Conservation (phyloP, 2,888 invertebrate species). For the Eilema caniola region DNA sequence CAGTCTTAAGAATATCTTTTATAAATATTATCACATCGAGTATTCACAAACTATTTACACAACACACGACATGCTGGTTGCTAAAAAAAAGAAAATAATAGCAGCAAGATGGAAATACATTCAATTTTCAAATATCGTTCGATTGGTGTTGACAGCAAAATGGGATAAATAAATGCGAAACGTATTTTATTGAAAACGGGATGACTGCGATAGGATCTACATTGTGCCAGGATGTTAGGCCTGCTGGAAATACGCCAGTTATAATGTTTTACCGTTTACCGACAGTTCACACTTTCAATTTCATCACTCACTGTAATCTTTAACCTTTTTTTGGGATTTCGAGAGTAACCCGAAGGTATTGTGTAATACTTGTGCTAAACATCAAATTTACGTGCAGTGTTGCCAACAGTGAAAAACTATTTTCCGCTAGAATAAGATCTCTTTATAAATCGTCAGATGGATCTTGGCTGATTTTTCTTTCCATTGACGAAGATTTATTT, state of each 20-base stretch:
- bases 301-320: not conserved
- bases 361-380: constrained; percentile 38
- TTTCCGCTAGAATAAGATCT: constrained; percentile 76
- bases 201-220: constrained; percentile 61
- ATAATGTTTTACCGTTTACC: constrained; percentile 55
- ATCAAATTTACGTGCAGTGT: constrained; percentile 58
- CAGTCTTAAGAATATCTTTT: no score
- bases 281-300: constrained; percentile 31
- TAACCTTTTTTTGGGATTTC: not conserved
- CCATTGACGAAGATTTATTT: not conserved
- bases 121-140: constrained; percentile 31
- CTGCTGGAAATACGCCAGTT: constrained; percentile 58
- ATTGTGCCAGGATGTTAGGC: constrained; percentile 58
- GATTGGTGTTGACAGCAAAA: constrained; percentile 31
- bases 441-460: constrained; percentile 34
- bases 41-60: constrained; percentile 11
- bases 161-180: constrained; percentile 38
- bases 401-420: constrained; percentile 44
- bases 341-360: not conserved
- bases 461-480: constrained; percentile 10
- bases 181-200: constrained; percentile 38
- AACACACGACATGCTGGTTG: constrained; percentile 32
- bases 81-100: constrained; percentile 41
- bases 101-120: constrained; percentile 25
- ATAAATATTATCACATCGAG: not conserved